Conservation (phyloP, 2,888 invertebrate species). For the Oscheius sp. region DNA sequence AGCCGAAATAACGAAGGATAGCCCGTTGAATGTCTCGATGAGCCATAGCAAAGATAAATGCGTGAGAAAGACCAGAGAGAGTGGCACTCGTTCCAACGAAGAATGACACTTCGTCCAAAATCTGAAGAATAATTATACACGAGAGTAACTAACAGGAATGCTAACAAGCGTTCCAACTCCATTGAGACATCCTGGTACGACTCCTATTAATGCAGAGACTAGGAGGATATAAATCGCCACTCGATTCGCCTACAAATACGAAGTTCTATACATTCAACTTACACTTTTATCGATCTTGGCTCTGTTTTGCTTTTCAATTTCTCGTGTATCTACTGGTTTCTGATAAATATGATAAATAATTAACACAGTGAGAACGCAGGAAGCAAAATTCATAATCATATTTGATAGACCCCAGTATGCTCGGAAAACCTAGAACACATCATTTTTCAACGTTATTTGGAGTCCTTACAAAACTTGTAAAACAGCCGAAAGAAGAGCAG, state of each 20-base stretch:
- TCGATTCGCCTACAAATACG: constrained; percentile 37
- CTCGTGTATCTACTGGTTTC: neutral
- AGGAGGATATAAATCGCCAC: constrained; percentile 42
- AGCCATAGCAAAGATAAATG: constrained; percentile 47
- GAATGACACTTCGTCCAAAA: constrained; percentile 38
- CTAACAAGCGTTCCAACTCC: constrained; percentile 34
- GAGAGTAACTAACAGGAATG: constrained; percentile 27
- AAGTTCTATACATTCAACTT: too few species aligned
- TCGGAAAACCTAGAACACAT: constrained; percentile 35
- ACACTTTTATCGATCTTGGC: constrained; percentile 42
- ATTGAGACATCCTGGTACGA: constrained; percentile 39
- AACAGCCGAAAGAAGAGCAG: constrained; percentile 38
- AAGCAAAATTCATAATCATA: constrained; percentile 40
- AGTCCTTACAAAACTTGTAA: constrained; percentile 33
- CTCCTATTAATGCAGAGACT: constrained; percentile 41
- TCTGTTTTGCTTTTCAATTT: constrained; percentile 34
- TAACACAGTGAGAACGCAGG: constrained; percentile 36
- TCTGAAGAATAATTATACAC: constrained; percentile 13
- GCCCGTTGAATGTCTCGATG: constrained; percentile 34
- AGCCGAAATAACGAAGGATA: neutral
- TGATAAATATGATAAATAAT: constrained; percentile 29
- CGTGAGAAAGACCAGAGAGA: constrained; percentile 43
- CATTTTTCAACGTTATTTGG: neutral
- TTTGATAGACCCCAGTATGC: constrained; percentile 42
- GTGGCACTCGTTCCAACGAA: constrained; percentile 44